Evolutionary conservation across 2,113 vertebrate genomes (phyloP).

Genomic region (Amia ocellicauda): DNA sequence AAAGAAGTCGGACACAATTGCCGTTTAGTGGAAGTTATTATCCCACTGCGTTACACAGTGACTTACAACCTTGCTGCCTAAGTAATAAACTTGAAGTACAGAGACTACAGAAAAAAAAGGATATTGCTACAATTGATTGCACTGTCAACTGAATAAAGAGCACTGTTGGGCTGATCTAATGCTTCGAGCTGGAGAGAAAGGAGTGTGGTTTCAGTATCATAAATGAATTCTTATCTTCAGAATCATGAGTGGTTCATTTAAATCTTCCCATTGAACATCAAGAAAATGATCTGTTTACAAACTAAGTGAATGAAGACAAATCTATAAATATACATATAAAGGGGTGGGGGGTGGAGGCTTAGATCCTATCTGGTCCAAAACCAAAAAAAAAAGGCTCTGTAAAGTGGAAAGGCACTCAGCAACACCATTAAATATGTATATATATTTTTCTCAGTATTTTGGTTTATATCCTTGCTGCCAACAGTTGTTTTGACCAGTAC

Average conservation of each 20-base stretch:
- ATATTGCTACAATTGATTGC: no score
- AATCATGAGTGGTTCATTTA: conserved; percentile 7
- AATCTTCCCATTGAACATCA: background rate
- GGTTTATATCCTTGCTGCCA: no score
- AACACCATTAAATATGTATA: no score
- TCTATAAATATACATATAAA: background rate
- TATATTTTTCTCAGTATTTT: no score
- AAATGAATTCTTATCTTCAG: conserved; percentile 6
- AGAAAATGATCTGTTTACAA: no score
- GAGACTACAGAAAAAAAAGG: no score
- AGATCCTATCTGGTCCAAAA: no score
- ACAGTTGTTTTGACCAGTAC: no score
- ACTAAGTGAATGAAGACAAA: background rate
- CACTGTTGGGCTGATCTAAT: no score
- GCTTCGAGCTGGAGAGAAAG: conserved; percentile 6
- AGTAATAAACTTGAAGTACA: conserved; percentile 6
- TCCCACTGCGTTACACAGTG: background rate
- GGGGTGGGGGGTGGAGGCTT: no score
- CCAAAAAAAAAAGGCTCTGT: no score
- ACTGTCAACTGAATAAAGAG: conserved; percentile 14
- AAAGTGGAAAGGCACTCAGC: no score
- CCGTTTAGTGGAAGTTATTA: background rate
- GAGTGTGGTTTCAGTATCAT: background rate
- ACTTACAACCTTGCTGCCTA: background rate
- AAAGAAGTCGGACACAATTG: background rate